Evolutionary conservation across 2,797 vertebrate species (phyloP).

Genomic region (Malacoraja senta): DNA sequence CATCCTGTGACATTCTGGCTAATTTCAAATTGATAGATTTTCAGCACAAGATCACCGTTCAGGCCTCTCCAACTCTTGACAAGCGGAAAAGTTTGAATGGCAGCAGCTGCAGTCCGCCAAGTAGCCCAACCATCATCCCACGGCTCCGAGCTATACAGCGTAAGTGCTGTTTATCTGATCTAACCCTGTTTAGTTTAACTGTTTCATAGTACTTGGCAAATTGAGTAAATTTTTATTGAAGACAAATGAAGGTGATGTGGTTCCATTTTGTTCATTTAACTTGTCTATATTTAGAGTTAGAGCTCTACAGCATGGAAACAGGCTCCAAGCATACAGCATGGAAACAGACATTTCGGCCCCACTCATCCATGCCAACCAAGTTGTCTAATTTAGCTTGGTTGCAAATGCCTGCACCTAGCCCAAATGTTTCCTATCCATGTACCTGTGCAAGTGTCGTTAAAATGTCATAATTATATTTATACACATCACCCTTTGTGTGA

Average conservation of each 20-base stretch:
- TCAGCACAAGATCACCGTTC: slow-evolving; percentile 93
- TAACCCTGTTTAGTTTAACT: background rate
- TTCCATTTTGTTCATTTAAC: background rate
- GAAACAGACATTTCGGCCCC: too few species aligned
- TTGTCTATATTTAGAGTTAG: too few species aligned
- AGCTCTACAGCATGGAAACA: too few species aligned
- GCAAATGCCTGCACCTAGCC: too few species aligned
- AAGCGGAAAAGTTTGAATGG: slow-evolving; percentile 83
- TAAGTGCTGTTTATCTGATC: slow-evolving; percentile 52
- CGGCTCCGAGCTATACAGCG: slow-evolving; percentile 87
- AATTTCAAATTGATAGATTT: slow-evolving; percentile 64
- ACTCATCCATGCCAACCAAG: too few species aligned
- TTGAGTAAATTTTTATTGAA: background rate
- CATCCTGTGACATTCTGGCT: background rate
- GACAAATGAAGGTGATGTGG: background rate
- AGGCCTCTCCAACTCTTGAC: slow-evolving; percentile 86
- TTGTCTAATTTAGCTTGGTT: too few species aligned
- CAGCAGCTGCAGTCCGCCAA: slow-evolving; percentile 79
- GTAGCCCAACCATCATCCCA: slow-evolving; percentile 84
- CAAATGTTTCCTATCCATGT: too few species aligned
- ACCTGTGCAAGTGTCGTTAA: too few species aligned
- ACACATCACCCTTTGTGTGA: too few species aligned
- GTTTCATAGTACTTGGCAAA: background rate
- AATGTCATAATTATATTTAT: too few species aligned
- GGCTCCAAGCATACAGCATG: too few species aligned